Evolutionary conservation across 2,113 vertebrate genomes (phyloP).

Genomic region (Perccottus glenii): DNA sequence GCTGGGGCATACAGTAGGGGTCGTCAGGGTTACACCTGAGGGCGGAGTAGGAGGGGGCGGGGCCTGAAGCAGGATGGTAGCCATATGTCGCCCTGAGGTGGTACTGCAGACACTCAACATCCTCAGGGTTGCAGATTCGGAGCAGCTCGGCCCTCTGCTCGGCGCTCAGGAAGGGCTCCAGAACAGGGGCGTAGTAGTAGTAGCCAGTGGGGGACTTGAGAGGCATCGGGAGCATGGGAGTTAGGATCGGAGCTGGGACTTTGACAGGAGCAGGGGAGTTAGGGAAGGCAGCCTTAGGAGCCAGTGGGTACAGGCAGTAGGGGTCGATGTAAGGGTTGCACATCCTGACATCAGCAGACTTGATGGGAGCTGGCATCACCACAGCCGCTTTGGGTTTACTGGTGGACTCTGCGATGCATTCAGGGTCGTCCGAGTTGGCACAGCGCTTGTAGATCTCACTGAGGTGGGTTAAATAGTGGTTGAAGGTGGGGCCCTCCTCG

Average conservation of each 20-base stretch:
- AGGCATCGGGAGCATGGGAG: conserved; percentile 62
- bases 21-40: conserved; percentile 78
- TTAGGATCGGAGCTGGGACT: conserved; percentile 64
- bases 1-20: conserved; percentile 73
- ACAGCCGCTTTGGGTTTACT: conserved; percentile 78
- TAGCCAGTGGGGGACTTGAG: conserved; percentile 62
- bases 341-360: conserved; percentile 57
- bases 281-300: conserved; percentile 29
- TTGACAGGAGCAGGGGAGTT: conserved; percentile 56
- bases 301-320: conserved; percentile 69
- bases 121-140: conserved; percentile 78
- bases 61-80: conserved; percentile 69
- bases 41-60: conserved; percentile 72
- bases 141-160: conserved; percentile 77
- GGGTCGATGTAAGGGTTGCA: conserved; percentile 82
- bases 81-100: conserved; percentile 80
- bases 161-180: conserved; percentile 73
- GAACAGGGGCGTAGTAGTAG: conserved; percentile 71
- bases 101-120: conserved; percentile 82
- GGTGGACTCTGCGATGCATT: conserved; percentile 80
- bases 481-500: conserved; percentile 72
- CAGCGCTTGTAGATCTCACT: conserved; percentile 80
- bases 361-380: conserved; percentile 73
- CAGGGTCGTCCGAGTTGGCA: conserved; percentile 78
- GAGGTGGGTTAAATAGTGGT: conserved; percentile 79